These are phyloP conservation scores for Takifugu flavidus DNA, from an alignment of 2,113 vertebrate genomes.

Conservation along the genomic window DNA sequence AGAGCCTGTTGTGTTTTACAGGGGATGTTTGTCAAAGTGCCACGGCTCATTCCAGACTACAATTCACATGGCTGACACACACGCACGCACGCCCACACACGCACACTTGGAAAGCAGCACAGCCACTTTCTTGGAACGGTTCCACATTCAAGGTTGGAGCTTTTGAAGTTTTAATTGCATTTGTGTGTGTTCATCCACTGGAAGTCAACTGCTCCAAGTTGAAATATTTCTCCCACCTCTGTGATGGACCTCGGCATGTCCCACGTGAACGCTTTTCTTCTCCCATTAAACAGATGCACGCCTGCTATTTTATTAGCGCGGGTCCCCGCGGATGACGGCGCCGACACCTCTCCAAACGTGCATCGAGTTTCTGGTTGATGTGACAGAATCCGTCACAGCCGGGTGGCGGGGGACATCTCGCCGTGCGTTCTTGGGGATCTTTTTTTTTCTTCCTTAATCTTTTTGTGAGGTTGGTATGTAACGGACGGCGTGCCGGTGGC, in stretches of 20 bases:
- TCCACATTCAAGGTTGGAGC: slow-evolving; percentile 36
- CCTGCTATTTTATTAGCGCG: not conserved
- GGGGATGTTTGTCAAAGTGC: slow-evolving; percentile 22
- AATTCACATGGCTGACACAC: slow-evolving; percentile 54
- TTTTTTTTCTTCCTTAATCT: not conserved
- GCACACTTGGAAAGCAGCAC: slow-evolving; percentile 45
- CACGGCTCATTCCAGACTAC: slow-evolving; percentile 45
- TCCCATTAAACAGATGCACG: not conserved
- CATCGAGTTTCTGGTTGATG: no score
- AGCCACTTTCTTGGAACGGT: slow-evolving; percentile 53
- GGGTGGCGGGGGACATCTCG: no score
- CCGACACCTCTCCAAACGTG: no score
- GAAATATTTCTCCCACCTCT: not conserved
- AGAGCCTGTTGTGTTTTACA: slow-evolving; percentile 9
- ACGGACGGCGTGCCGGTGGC: slow-evolving; percentile 6
- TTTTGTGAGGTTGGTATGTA: slow-evolving; percentile 10
- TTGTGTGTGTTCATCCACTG: not conserved
- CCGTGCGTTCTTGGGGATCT: no score
- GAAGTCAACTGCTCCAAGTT: slow-evolving; percentile 10
- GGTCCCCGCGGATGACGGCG: not conserved
- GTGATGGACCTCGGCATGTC: not conserved
- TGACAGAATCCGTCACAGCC: no score
- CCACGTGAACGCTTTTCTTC: not conserved
- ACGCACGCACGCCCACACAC: slow-evolving; percentile 41
- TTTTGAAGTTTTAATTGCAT: slow-evolving; percentile 55